Evolutionary conservation across 2,888 invertebrate genomes (phyloP).

Genomic region (Drosophila falleni): DNA sequence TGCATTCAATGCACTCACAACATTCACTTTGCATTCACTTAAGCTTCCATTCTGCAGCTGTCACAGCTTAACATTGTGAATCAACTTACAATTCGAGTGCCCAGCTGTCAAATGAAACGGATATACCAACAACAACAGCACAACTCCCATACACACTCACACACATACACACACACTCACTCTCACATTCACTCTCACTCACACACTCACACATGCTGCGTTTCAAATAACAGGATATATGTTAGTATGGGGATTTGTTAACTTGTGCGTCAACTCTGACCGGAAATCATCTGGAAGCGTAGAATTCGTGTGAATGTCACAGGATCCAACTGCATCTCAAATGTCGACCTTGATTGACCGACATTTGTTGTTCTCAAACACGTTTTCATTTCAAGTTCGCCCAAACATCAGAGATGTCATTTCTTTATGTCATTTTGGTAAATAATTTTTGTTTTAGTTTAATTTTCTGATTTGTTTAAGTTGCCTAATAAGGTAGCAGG

Average conservation of each 20-base stretch:
- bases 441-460: no score
- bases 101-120: constrained; percentile 50
- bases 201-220: background rate
- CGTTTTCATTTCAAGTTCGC: constrained; percentile 8
- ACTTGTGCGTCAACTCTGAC: constrained; percentile 27
- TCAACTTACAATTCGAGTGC: constrained; percentile 24
- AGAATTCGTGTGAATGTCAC: constrained; percentile 14
- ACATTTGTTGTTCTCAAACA: background rate
- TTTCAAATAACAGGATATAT: constrained; percentile 15
- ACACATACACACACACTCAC: background rate
- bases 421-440: no score
- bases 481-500: no score
- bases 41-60: constrained; percentile 42
- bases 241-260: constrained; percentile 4
- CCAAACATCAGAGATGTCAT: no score
- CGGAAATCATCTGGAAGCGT: constrained; percentile 37
- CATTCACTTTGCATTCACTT: constrained; percentile 43
- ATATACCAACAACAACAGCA: constrained; percentile 33
- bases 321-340: constrained; percentile 14
- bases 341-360: constrained; percentile 12
- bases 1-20: constrained; percentile 11
- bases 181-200: constrained; percentile 15
- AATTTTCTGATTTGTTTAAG: no score
- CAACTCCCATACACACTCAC: background rate
- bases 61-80: constrained; percentile 8